These are phyloP conservation scores for Leucopsar rothschildi DNA, from an alignment of 2,113 vertebrate species.

Conservation along the genomic window DNA sequence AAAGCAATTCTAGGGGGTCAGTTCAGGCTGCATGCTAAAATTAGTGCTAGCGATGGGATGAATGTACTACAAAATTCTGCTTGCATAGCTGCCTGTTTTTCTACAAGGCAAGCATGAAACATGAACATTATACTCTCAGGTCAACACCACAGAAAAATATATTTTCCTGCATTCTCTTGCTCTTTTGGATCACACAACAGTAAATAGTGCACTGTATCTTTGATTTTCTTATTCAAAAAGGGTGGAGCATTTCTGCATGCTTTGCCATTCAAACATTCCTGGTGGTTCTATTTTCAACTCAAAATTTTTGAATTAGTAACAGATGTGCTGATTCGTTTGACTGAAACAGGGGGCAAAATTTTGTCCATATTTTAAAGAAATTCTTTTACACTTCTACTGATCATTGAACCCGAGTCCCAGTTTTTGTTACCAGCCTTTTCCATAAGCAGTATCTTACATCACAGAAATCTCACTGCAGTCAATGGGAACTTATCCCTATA, in stretches of 20 bases:
- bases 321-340: slow-evolving; percentile 55
- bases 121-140: neutral
- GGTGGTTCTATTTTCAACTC: slow-evolving; percentile 62
- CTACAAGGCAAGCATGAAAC: neutral
- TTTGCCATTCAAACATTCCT: slow-evolving; percentile 67
- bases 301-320: slow-evolving; percentile 64
- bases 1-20: slow-evolving; percentile 27
- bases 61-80: neutral
- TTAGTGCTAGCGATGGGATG: neutral
- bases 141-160: slow-evolving; percentile 20
- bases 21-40: slow-evolving; percentile 18
- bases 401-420: neutral
- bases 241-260: slow-evolving; percentile 17
- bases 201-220: slow-evolving; percentile 10
- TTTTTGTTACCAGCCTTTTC: neutral
- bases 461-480: neutral
- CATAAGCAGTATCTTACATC: neutral
- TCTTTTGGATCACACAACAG: slow-evolving; percentile 36
- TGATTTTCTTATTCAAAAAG: slow-evolving; percentile 57
- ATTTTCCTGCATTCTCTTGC: neutral
- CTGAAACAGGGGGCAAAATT: neutral
- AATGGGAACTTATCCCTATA: neutral
- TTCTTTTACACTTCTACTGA: neutral
- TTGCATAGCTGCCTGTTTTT: neutral
- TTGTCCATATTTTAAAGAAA: neutral